These are phyloP conservation scores for Ferdinandea cuprea DNA, from an alignment of 2,888 invertebrate species.

Conservation along the genomic window DNA sequence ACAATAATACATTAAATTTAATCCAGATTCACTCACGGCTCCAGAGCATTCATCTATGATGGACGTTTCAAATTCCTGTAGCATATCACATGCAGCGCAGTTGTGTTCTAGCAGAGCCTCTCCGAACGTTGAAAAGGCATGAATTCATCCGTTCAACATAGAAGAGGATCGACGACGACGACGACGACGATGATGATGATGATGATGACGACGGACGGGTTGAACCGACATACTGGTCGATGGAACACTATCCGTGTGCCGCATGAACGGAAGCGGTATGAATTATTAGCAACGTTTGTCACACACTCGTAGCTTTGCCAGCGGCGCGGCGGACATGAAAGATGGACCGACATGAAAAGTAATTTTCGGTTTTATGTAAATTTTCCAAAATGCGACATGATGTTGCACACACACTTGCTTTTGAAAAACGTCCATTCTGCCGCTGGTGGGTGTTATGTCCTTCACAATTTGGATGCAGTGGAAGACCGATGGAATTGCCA, in stretches of 20 bases:
- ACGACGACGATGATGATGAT: slow-evolving; percentile 34
- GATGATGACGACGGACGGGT: slow-evolving; percentile 36
- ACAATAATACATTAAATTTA: slow-evolving; percentile 72
- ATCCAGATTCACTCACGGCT: slow-evolving; percentile 52
- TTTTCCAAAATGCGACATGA: slow-evolving; percentile 64
- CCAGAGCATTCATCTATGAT: slow-evolving; percentile 38
- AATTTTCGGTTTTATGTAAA: slow-evolving; percentile 73
- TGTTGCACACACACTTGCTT: slow-evolving; percentile 48
- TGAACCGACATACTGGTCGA: neutral
- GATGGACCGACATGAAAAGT: slow-evolving; percentile 60
- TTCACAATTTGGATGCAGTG: slow-evolving; percentile 34
- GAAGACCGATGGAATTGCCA: neutral
- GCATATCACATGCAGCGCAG: slow-evolving; percentile 21
- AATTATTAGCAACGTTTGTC: slow-evolving; percentile 69
- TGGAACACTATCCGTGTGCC: slow-evolving; percentile 27
- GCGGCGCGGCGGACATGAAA: slow-evolving; percentile 12
- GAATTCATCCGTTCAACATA: slow-evolving; percentile 11
- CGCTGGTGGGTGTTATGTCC: slow-evolving; percentile 1
- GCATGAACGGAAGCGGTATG: slow-evolving; percentile 60
- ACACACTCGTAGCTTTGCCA: slow-evolving; percentile 36
- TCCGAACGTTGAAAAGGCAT: slow-evolving; percentile 21
- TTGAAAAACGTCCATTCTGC: neutral
- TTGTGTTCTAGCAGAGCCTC: neutral
- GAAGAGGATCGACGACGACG: too few relatives aligned
- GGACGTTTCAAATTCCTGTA: slow-evolving; percentile 47